Evolutionary conservation across 2,797 vertebrate species (phyloP), one percentile per base, ranked within the genome.

Genomic region (Melopsittacus undulatus): DNA sequence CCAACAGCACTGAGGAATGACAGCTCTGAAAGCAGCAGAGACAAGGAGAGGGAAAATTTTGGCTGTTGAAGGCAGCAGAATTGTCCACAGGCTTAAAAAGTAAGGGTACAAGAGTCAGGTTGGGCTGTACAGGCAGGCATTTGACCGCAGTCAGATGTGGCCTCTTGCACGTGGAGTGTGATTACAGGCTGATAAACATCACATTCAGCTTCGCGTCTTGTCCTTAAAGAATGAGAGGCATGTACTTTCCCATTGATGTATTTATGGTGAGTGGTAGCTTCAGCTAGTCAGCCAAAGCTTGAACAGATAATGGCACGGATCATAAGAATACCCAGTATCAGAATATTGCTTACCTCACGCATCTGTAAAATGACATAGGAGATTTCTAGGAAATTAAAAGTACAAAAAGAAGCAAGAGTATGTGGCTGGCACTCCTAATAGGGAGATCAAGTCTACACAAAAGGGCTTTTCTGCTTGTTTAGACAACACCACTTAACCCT

Each of bases 401-500:
- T 68, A 48, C 5, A 87, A 83, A 90, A 92, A 89, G 46, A 80
- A 87, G 30, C 20, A 48, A 91, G 54, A 74, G 38, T 68, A 18
- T 87, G 82, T 83, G 82, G 42, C 81, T 78, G 54, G 75, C 57
- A 48, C 19, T 83, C 23, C 40, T 89, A 83, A 93, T 24, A n/a
- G 14, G 11, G 57, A 68, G 49, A 87, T 42, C 6, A 49, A 80
- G 76, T 81, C 83, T 84, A 29, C 88, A 59, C 57, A 92, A 94
- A 85, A 22, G 59, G 30, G 11, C 38, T 63, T 57, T 66, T 80
- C 56, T 92, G 42, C 66, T 83, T 96, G 88, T 95, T 96, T 91
- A 63, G 91, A 69, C 95, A 92, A 24, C 83, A 75, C 32, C 85
- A 63, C 89, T 96, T 94, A 87, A 89, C 87, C 54, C 76, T 70